Base-by-base conservation (phyloP, 1,140 invertebrate species). In the Zaprionus capensis region DNA sequence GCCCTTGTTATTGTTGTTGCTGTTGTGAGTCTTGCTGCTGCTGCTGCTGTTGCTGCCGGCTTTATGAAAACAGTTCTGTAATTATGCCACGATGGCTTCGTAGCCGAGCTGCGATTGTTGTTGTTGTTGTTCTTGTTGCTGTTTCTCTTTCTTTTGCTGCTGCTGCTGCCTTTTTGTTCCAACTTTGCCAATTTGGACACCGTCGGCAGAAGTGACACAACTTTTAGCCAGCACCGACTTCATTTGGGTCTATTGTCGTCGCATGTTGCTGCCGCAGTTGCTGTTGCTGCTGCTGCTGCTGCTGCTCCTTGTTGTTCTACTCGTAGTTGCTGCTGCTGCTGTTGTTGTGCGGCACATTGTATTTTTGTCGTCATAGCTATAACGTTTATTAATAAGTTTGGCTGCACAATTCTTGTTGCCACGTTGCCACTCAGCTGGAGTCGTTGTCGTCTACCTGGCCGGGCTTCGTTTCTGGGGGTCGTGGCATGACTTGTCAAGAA, bases 301-400 rank as follows among this genome's bases (percentile, higher is more conserved):
- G 44, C 31, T 57, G 38, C 34, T 73, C 31, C 31, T 34, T 34
- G 31, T 34, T 34, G 31, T 34, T 34, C 31, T 34, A 34, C 31
- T 34, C 31, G 31, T 11, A 34, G 31, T 34, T 34, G 17, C 17
- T 46, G 9, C n/a, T 65, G 58, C 20, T 71, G 26, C 20, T 74
- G 58, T 2, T 73, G 28, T n/a, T 51, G 46, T 51, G 46, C 11
- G 46, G 46, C 20, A 51, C n/a, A 51, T 51, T 51, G 46, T 51
- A 24, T 51, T 51, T 64, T 64, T 80, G 80, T 87, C 79, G 78
- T 71, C 78, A 81, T 88, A 78, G 83, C 78, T 80, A 86, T 86
- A 87, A 86, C 73, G 84, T 88, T 86, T 88, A 86, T 86, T 86
- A 86, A 86, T 86, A 86, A 87, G 83, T 82, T 86, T 86, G 62